A percentile compares a stretch with the other conserved stretches of the same genome.
Evolutionary conservation across 2,797 vertebrate genomes (phyloP).

Genomic region (Delichon dasypus): DNA sequence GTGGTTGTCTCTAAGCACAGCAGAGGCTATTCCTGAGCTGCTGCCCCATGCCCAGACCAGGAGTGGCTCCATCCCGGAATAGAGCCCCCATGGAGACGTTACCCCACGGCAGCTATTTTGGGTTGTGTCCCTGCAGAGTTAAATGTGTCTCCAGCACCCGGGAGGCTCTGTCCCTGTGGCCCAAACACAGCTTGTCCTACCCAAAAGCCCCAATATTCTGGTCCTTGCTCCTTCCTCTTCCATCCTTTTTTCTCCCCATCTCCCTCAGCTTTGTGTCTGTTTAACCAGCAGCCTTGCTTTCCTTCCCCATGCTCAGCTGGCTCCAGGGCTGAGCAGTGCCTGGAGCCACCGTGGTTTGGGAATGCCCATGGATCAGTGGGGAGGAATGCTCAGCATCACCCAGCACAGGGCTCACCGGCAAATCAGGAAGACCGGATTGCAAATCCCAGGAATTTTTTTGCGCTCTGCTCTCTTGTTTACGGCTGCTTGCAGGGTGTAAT

Average conservation of each 20-base stretch:
- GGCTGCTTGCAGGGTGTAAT: neutral
- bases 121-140: neutral
- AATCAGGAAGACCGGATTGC: neutral
- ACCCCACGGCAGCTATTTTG: neutral
- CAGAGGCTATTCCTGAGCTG: neutral
- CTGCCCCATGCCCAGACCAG: neutral
- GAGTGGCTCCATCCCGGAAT: neutral
- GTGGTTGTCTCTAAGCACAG: neutral
- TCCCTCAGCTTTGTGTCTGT: neutral
- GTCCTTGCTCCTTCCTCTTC: neutral
- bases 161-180: neutral
- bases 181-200: neutral
- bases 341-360: neutral
- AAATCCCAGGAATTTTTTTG: neutral
- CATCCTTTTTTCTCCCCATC: neutral
- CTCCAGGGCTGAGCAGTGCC: neutral
- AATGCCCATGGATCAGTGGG: neutral
- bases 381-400: neutral
- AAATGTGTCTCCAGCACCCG: neutral
- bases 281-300: neutral
- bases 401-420: fast-evolving
- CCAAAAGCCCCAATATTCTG: neutral
- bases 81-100: neutral
- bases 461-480: neutral
- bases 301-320: neutral